Percentiles rank a stretch among this genome's conserved stretches.
These are phyloP conservation scores for Rhineura floridana DNA, from an alignment of 2,113 vertebrate genomes.

Conservation along the genomic window DNA sequence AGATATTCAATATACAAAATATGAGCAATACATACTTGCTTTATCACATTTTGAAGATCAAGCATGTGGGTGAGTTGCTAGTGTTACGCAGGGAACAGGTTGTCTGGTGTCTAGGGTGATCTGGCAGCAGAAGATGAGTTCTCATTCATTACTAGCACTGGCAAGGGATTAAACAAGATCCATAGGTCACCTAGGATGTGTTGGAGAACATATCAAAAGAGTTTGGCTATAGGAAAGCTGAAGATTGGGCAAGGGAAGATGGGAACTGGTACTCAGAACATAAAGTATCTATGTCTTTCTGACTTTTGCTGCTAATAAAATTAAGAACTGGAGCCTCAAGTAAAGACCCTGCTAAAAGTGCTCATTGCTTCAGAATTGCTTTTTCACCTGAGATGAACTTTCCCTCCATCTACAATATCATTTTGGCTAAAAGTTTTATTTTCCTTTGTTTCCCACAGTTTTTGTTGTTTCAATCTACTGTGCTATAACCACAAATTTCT, in stretches of 20 bases:
- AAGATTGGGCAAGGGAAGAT: neutral
- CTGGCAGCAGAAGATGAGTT: neutral
- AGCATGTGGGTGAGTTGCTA: neutral
- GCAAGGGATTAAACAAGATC: neutral
- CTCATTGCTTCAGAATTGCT: neutral
- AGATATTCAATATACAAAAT: neutral
- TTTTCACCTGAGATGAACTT: neutral
- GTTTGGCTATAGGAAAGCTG: neutral
- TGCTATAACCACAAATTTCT: neutral
- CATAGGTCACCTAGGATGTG: neutral
- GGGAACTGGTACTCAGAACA: neutral
- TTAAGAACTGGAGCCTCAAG: neutral
- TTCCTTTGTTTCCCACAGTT: neutral
- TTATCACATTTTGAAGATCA: neutral
- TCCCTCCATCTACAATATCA: neutral
- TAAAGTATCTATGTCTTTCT: neutral
- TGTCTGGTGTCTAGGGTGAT: neutral
- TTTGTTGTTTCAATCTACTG: neutral
- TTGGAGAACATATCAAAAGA: neutral
- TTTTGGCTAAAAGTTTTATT: neutral
- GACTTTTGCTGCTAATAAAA: neutral
- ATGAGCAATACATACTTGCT: neutral
- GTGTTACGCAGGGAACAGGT: neutral
- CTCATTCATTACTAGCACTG: neutral
- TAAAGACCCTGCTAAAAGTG: neutral